Conservation (phyloP, 2,113 vertebrate species). For the Malurus elegans region DNA sequence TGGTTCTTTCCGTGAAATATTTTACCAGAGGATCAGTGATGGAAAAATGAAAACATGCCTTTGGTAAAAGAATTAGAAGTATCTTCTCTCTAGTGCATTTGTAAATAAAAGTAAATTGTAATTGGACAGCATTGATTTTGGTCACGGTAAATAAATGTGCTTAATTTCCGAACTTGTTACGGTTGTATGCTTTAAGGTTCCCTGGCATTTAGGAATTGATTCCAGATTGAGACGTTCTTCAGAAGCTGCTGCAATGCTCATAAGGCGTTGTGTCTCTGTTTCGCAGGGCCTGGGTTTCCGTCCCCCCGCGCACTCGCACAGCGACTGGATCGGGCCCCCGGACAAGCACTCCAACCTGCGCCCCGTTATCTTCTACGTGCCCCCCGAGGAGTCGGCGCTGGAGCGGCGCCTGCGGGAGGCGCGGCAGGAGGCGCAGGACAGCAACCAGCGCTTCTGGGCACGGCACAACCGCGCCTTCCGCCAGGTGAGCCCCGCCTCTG, state of each 20-base stretch:
- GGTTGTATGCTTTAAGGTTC: background rate
- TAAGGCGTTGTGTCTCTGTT: background rate
- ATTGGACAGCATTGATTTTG: rapidly evolving
- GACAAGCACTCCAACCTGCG: conserved; percentile 89
- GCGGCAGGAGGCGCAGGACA: conserved; percentile 88
- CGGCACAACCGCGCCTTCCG: conserved; percentile 85
- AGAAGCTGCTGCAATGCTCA: rapidly evolving
- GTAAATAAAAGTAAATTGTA: background rate
- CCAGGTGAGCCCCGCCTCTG: conserved; percentile 63
- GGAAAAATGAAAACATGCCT: background rate
- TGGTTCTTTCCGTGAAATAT: background rate
- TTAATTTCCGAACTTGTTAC: rapidly evolving
- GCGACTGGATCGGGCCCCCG: conserved; percentile 94
- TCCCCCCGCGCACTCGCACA: conserved; percentile 73
- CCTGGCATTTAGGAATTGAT: background rate
- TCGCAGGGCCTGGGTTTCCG: conserved; percentile 73
- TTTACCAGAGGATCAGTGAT: background rate
- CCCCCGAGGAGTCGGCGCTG: conserved; percentile 78
- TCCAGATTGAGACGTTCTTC: rapidly evolving
- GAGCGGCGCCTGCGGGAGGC: conserved; percentile 82
- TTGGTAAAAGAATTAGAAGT: background rate
- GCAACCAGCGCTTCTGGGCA: conserved; percentile 91
- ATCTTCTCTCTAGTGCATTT: background rate
- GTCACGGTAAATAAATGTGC: rapidly evolving
- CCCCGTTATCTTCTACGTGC: conserved; percentile 80